These are phyloP conservation scores for Ditula angustiorana DNA, from an alignment of 2,888 invertebrate genomes.

Conservation along the genomic window DNA sequence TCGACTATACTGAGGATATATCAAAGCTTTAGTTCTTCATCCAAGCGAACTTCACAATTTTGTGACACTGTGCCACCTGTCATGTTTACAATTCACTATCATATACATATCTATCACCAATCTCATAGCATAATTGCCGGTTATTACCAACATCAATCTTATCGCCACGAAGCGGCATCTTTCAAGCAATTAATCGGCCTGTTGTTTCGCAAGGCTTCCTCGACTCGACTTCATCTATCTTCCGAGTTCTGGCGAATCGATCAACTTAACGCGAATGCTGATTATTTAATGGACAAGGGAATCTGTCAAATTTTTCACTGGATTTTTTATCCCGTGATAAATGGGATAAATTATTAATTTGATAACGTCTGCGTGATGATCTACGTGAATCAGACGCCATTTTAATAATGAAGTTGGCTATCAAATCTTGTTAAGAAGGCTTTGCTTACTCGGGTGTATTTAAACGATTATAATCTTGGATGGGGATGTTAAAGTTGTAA, in stretches of 20 bases:
- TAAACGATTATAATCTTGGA: no score
- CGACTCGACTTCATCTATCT: constrained; percentile 51
- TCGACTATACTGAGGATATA: no score
- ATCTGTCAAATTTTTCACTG: constrained; percentile 50
- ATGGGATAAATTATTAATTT: constrained; percentile 43
- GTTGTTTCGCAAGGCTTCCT: constrained; percentile 8
- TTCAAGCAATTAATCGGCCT: constrained; percentile 17
- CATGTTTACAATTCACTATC: no score
- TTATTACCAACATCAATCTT: neutral
- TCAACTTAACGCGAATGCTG: constrained; percentile 50
- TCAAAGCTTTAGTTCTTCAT: no score
- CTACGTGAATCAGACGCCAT: neutral
- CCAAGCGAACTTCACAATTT: no score
- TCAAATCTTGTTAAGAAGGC: neutral
- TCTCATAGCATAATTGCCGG: neutral
- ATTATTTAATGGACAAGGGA: constrained; percentile 53
- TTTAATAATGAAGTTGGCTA: neutral
- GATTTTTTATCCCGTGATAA: constrained; percentile 51
- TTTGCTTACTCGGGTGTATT: no score
- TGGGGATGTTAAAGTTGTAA: no score
- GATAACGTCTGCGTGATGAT: constrained; percentile 20
- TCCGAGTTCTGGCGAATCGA: constrained; percentile 47
- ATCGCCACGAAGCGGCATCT: constrained; percentile 3
- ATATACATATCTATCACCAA: no score
- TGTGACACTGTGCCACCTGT: no score